Evolutionary conservation across 2,797 vertebrate genomes (phyloP), one percentile per base, ranked within the genome.

Genomic region (Coccyzus lansbergi): DNA sequence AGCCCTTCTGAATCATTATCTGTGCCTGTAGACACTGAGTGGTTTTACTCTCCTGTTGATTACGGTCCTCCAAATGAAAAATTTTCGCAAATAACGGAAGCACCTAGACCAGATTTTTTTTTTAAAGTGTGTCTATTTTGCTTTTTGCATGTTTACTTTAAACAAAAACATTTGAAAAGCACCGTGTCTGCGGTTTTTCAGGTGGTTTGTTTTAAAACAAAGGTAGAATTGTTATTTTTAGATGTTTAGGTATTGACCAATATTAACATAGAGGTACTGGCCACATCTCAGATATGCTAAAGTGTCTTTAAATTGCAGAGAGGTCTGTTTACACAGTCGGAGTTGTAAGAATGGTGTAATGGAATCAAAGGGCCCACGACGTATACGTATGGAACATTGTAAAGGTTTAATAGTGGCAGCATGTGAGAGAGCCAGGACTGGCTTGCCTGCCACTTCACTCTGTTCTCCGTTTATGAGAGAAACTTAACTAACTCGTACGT

Each of bases 121-220:
- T 38, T 87, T 34, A 21, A 53, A 58, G 15, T 72, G 11, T 40
- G 34, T 86, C 34, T 65, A 22, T 88, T 83, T 74, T 63, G 58
- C 40, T 33, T 33, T 63, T 75, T 48, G 40, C 8, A 6, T 60
- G 26, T 81, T 91, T 94, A 53, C 67, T 93, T 86, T 84, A 90
- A 86, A 86, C 75, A 85, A 42, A 48, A 31, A 46, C 40, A 31
- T 75, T 91, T 93, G 53, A 69, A 92, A 92, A 89, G 68, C 31
- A 67, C 36, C 15, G 3, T 52, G 15, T n/a, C 31, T 85, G 34
- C 20, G 25, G 31, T 64, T 89, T 68, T 83, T 81, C 1, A 1
- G 11, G 38, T 42, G 5, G 21, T 48, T 71, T 84, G 28, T 80
- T 95, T 94, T 90, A 94, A 95, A 95, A 95, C 86, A 94, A 95